These are phyloP conservation scores for Heliothis peltigera DNA, from an alignment of 2,888 invertebrate genomes.

Conservation along the genomic window DNA sequence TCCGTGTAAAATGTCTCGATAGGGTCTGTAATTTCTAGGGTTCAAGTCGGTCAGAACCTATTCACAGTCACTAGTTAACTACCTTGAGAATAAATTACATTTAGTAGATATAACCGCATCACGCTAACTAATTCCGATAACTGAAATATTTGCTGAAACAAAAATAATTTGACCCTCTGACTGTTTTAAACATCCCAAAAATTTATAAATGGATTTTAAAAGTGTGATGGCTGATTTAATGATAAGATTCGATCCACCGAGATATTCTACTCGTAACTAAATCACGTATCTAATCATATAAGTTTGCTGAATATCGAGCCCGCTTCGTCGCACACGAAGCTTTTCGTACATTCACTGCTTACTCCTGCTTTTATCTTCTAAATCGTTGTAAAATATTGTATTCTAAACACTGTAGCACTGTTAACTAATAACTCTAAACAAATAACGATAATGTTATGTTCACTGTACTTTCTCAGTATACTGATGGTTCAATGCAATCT, in stretches of 20 bases:
- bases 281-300: background rate
- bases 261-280: conserved; percentile 34
- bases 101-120: no score
- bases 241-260: background rate
- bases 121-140: no score
- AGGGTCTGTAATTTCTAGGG: background rate
- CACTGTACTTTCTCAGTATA: conserved; percentile 84
- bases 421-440: conserved; percentile 81
- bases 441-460: conserved; percentile 81
- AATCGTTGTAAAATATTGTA: conserved; percentile 84
- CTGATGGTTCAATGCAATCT: conserved; percentile 89
- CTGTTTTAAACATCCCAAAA: background rate
- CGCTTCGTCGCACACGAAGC: conserved; percentile 38
- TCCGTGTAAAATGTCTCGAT: conserved; percentile 32
- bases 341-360: conserved; percentile 76
- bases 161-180: no score
- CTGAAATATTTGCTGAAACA: no score
- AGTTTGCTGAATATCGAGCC: conserved; percentile 1
- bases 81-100: background rate
- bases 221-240: background rate
- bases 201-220: no score
- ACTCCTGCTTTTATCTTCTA: conserved; percentile 84
- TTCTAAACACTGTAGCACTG: conserved; percentile 84
- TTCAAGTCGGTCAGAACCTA: no score
- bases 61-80: no score